These are phyloP conservation scores for Pseudomyrmex flavicornis DNA, from an alignment of 1,140 invertebrate genomes.

Conservation along the genomic window DNA sequence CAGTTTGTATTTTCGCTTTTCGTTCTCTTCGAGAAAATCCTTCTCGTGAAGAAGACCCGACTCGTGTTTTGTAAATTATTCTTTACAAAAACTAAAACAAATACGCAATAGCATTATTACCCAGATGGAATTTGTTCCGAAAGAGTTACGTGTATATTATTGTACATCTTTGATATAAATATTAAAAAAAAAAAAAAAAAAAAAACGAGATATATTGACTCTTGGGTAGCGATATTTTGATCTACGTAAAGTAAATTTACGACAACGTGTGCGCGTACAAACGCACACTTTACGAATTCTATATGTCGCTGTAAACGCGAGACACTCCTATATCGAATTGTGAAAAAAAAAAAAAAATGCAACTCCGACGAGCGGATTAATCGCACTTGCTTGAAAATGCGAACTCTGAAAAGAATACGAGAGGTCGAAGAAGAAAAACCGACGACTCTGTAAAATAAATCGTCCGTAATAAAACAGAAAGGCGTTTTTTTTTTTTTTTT, in stretches of 20 bases:
- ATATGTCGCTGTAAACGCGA: background rate
- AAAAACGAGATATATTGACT: background rate
- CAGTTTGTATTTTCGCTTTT: constrained; percentile 22
- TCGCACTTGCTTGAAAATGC: background rate
- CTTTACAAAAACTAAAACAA: too few relatives aligned
- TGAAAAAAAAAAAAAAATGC: background rate
- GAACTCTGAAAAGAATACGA: background rate
- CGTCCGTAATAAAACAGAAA: background rate
- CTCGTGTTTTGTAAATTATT: too few relatives aligned
- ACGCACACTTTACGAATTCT: constrained; percentile 11
- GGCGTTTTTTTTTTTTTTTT: background rate
- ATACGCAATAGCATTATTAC: background rate
- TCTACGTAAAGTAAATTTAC: constrained; percentile 28
- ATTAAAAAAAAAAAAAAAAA: background rate
- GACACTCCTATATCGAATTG: background rate
- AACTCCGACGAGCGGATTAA: constrained; percentile 10
- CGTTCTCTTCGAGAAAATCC: background rate
- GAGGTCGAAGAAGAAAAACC: background rate
- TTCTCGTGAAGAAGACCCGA: too few relatives aligned
- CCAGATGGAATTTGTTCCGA: background rate
- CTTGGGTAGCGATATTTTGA: constrained; percentile 31
- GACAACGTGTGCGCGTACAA: background rate
- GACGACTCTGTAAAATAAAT: background rate
- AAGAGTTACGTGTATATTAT: background rate
- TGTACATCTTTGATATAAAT: background rate